Conservation (phyloP, 2,888 invertebrate species). For the Thymelicus acteon region DNA sequence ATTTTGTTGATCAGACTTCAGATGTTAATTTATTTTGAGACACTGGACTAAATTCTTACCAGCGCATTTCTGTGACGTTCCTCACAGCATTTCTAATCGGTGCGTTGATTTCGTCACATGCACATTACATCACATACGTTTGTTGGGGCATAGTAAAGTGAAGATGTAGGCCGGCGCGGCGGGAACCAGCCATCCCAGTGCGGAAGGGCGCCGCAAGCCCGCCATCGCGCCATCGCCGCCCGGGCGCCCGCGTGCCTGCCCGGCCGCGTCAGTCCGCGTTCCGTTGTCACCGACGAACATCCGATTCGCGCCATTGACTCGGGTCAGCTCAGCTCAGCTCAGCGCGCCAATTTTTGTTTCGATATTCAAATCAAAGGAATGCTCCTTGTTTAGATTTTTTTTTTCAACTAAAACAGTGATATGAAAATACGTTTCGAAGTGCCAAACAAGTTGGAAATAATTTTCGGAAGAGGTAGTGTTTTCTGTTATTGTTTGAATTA, state of each 20-base stretch:
- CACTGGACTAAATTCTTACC: not conserved
- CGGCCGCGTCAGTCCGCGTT: constrained; percentile 53
- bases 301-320: constrained; percentile 67
- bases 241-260: constrained; percentile 50
- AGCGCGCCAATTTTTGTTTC: constrained; percentile 50
- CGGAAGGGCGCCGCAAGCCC: constrained; percentile 59
- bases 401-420: constrained; percentile 62
- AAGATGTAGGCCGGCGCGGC: constrained; percentile 78
- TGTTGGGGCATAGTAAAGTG: constrained; percentile 45
- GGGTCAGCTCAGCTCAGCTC: constrained; percentile 47
- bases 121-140: constrained; percentile 75
- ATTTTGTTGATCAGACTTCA: not conserved
- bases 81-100: constrained; percentile 62
- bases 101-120: constrained; percentile 67
- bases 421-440: constrained; percentile 82
- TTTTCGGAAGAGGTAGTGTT: constrained; percentile 73
- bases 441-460: constrained; percentile 82
- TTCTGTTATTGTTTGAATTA: constrained; percentile 31
- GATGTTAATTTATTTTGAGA: not conserved
- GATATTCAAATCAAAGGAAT: constrained; percentile 45
- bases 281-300: constrained; percentile 71
- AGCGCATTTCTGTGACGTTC: constrained; percentile 56
- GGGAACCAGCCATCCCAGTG: constrained; percentile 74
- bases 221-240: constrained; percentile 45
- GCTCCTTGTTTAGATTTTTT: constrained; percentile 44